phyloP scores from a whole-genome alignment of 2,888 invertebrate species.

The Xylocampa areola region DNA sequence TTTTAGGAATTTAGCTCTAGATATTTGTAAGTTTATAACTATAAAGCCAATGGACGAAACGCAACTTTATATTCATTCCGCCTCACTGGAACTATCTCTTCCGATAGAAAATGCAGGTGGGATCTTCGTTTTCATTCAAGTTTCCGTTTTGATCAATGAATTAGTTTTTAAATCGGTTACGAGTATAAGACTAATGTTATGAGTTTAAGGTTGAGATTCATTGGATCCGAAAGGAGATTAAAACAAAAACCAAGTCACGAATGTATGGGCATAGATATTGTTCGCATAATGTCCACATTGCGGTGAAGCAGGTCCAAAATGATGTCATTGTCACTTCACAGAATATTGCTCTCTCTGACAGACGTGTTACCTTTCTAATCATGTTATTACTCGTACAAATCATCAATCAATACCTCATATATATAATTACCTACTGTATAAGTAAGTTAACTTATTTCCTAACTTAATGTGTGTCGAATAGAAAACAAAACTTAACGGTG shows the following conservation, averaged over 20 bases:
- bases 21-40: not conserved
- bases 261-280: conserved; percentile 55
- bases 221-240: conserved; percentile 31
- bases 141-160: conserved; percentile 50
- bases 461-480: conserved; percentile 19
- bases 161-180: conserved; percentile 18
- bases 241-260: conserved; percentile 54
- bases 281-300: conserved; percentile 50
- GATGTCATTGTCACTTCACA: conserved; percentile 66
- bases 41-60: not conserved
- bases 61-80: conserved; percentile 8
- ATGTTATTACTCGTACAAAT: conserved; percentile 29
- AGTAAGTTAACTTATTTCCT: conserved; percentile 34
- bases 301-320: conserved; percentile 53
- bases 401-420: conserved; percentile 52
- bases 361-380: conserved; percentile 61
- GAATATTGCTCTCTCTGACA: conserved; percentile 54
- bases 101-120: conserved; percentile 40
- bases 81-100: conserved; percentile 23
- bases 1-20: not conserved
- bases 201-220: conserved; percentile 38
- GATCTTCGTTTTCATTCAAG: conserved; percentile 57
- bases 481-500: conserved; percentile 19
- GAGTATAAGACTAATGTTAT: conserved; percentile 7
- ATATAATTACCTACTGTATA: too few species aligned